Evolutionary conservation across 2,888 invertebrate species (phyloP), one percentile per base, ranked within the genome.

Genomic region (Troilus luridus): DNA sequence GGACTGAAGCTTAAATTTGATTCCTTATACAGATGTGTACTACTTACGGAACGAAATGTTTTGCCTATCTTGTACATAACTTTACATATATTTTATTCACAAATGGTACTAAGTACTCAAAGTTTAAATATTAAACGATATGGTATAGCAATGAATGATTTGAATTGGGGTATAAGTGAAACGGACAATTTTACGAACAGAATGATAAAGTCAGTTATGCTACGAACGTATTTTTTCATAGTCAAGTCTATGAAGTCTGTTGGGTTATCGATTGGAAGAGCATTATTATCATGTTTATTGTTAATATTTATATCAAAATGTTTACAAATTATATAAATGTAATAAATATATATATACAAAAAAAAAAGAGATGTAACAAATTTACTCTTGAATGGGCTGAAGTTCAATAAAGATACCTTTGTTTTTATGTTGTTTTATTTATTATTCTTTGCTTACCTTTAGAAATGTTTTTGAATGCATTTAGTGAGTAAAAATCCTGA

Each of bases 231-330:
- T 85, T 56, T 81, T 85, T 85, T 56, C 54, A 85, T 56, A 85
- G 85, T n/a, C 56, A 21, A 11, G 41, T 85, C 85, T 85, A 56
- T 56, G 85, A 21, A n/a, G 11, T 85, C n/a, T 85, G 41, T 81
- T 81, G 41, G 85, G 9, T 56, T 58, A 85, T 85, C 9, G 56
- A 56, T 85, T 85, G 56, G 14, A 85, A 85, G 85, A 85, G 56
- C 41, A 85, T 85, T 85, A 85, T 85, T 85, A 85, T 85, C 85
- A 85, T 56, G 85, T 85, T 85, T 85, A 85, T 9, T 85, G 85
- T 85, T 85, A 85, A 85, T 85, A 85, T 85, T 85, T 85, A 85
- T 85, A 85, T 56, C 85, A 85, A 85, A 85, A 56, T 85, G 85
- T 85, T 85, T 85, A 85, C 19, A 85, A 85, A 85, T 85, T 85